phyloP scores from a whole-genome alignment of 2,888 invertebrate species.

The Erpobdella octoculata region DNA sequence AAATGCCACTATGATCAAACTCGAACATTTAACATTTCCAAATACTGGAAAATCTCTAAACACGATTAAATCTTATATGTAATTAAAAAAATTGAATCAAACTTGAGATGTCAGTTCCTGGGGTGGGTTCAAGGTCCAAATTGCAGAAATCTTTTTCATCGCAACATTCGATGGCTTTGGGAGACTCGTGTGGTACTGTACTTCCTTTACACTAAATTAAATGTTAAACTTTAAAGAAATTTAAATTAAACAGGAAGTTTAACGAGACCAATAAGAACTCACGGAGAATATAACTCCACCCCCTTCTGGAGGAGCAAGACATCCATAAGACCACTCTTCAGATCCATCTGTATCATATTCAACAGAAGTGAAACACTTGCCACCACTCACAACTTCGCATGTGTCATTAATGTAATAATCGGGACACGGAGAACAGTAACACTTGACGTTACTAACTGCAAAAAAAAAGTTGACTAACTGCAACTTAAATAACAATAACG shows the following conservation, averaged over 20 bases:
- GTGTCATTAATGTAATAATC: constrained; percentile 32
- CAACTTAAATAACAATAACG: no score
- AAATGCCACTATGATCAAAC: no score
- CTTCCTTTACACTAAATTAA: constrained; percentile 35
- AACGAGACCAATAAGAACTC: constrained; percentile 25
- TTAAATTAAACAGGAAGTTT: no score
- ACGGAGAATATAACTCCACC: constrained; percentile 27
- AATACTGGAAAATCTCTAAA: no score
- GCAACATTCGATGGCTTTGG: constrained; percentile 44
- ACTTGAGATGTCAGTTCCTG: constrained; percentile 14
- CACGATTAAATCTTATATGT: no score
- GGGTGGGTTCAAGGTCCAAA: constrained; percentile 37
- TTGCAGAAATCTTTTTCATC: constrained; percentile 46
- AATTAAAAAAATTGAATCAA: neutral
- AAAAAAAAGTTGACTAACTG: no score
- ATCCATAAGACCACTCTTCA: constrained; percentile 32
- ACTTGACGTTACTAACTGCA: constrained; percentile 24
- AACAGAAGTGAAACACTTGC: constrained; percentile 34
- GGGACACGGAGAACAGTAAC: constrained; percentile 33
- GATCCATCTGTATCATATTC: constrained; percentile 23
- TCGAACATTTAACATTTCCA: no score
- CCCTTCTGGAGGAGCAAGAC: constrained; percentile 34
- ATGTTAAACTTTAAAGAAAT: no score
- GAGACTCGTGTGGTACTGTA: constrained; percentile 34
- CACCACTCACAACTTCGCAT: constrained; percentile 32